Evolutionary conservation across 2,888 invertebrate species (phyloP), one percentile per base, ranked within the genome.

Genomic region (Congeria kusceri): DNA sequence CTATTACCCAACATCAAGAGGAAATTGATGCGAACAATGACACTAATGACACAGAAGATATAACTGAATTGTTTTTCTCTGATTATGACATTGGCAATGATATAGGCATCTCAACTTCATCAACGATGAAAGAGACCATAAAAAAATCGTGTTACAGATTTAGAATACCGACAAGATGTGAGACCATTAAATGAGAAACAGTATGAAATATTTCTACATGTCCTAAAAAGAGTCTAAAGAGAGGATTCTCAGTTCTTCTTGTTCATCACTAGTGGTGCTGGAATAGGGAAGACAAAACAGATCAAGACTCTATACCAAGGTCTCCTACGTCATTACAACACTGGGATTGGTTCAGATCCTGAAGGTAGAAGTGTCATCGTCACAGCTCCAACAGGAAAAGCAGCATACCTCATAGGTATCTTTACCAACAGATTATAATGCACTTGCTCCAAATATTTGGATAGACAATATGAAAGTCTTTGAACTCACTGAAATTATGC

Each of bases 211-310:
- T 74, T 71, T 47, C 4, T 44, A 20, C 62, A 80, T 66, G 58
- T 73, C n/a, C 25, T 11, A 28, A 71, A 9, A 4, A 67, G 25
- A 63, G 67, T n/a, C 47, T 71, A 67, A 66, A 20, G 18, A 56
- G 64, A 32, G 53, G 57, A 71, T 15, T 5, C 23, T 27, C 32
- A 53, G 23, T 28, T 20, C 27, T 49, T 49, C 20, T 49, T 49
- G 49, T 86, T 86, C 53, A 23, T 88, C 0, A 77, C 62, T 64
- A 86, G 88, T 20, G 83, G 82, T n/a, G 87, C 87, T 13, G 86
- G 88, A 29, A 81, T 77, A 23, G 87, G 88, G 13, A 89, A 89
- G 70, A 75, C 73, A 15, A 15, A 32, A n/a, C 46, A 86, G 0
- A 86, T 79, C 0, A 70, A 72, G 56, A 57, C 77, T n/a, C 23